Base-by-base conservation (phyloP, 2,797 vertebrate species). In the Microctenopoma stevenorrisi region DNA sequence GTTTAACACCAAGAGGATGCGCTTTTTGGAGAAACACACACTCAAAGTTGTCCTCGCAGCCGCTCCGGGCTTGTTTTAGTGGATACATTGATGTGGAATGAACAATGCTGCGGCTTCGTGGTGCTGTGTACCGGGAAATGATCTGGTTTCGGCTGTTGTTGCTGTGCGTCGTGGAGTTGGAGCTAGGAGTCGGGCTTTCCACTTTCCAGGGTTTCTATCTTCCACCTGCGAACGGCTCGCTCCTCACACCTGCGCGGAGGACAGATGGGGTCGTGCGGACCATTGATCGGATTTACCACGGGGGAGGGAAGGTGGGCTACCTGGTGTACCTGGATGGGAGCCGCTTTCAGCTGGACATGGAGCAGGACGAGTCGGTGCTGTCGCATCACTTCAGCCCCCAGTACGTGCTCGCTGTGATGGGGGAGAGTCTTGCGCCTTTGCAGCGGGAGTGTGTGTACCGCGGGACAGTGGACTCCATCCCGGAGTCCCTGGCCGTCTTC, bases 311-410 rank as follows among this genome's bases (percentile, higher is more conserved):
- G 91, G 96, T 90, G 84, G 96, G 97, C 42, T 98, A 97, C 91
- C 93, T 98, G 25, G 51, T 97, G 30, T 97, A 98, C 90, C 90
- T 95, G 74, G 95, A 94, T 48, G 94, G 93, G 33, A 91, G 88
- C 83, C 93, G 95, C 58, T 98, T 98, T 74, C 95, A 96, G 57
- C 85, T 98, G 82, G 97, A 98, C 89, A 88, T 98, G 94, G 96
- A 98, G 88, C 90, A 94, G 68, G 97, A 97, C 65, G 95, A 91
- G 52, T 87, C 93, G 52, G 79, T 93, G 77, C 79, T 91, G 72
- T 93, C 93, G 73, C 91, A 84, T 73, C 92, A 91, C 76, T 91
- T 92, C 75, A 89, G 81, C 58, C 84, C 88, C 28, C 82, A 78
- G 75, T 90, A 91, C 37, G 87, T 90, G 83, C 84, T 82, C 42